Evolutionary conservation across 2,888 invertebrate genomes (phyloP).

Genomic region (Hipparchia sbordonii): DNA sequence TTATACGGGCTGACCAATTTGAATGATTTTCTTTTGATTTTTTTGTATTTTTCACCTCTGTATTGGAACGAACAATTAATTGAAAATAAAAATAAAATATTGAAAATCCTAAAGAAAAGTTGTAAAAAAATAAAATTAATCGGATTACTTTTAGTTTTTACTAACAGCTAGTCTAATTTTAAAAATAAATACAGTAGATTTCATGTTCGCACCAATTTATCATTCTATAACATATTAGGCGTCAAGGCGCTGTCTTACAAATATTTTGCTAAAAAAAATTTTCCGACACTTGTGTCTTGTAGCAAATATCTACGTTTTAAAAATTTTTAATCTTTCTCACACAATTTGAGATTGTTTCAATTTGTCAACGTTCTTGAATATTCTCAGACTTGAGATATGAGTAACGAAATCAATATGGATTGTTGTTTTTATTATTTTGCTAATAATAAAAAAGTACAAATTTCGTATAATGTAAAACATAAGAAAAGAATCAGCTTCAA

Average conservation of each 20-base stretch:
- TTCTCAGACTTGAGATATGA: not conserved
- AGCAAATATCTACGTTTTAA: not conserved
- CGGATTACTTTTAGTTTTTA: too few relatives aligned
- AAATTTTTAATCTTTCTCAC: not conserved
- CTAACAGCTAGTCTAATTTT: too few relatives aligned
- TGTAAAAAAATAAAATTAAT: too few relatives aligned
- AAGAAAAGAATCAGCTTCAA: not conserved
- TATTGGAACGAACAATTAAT: too few relatives aligned
- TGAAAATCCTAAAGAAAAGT: too few relatives aligned
- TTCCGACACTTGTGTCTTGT: not conserved
- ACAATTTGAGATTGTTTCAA: conserved; percentile 6
- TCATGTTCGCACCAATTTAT: not conserved
- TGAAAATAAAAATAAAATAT: too few relatives aligned
- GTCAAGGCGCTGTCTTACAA: not conserved
- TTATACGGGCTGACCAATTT: too few relatives aligned
- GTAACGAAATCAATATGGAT: not conserved
- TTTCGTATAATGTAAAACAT: conserved; percentile 4
- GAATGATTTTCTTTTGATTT: too few relatives aligned
- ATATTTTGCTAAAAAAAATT: not conserved
- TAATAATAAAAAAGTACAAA: not conserved
- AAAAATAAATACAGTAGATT: too few relatives aligned
- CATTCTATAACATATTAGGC: not conserved
- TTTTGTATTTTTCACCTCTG: too few relatives aligned
- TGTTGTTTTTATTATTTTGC: not conserved
- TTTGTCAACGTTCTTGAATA: not conserved